Base-by-base conservation (phyloP, 2,888 invertebrate genomes). In the Cyaniris semiargus region DNA sequence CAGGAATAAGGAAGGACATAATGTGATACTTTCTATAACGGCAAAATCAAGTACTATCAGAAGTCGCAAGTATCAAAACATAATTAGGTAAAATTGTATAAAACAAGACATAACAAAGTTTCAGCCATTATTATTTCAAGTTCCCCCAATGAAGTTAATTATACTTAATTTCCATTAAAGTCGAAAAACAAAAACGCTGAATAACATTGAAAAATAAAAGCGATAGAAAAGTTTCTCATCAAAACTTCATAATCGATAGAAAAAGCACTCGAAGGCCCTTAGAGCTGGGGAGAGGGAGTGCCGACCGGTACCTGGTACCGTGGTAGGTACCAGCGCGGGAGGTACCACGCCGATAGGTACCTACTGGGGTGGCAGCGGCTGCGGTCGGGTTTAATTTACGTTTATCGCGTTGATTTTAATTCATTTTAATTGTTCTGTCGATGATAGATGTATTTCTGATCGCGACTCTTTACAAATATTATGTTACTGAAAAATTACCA, bases 221-320 rank as follows among this genome's bases (percentile, higher is more conserved):
- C 71, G 48, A 76, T 71, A 72, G 48, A 34, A 66, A 76, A 76
- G 71, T 71, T 76, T 21, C 34, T 71, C 71, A 76, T 76, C 71
- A 76, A 76, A 76, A 76, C 71, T 76, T 76, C 71, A 76, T 76
- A 76, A 76, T 76, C 76, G 71, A 76, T 76, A 76, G 70, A 66
- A 66, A 76, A 66, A 70, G 70, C 53, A 79, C 85, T 85, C 83
- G 80, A 81, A 80, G 79, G 70, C 80, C 79, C 80, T 80, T 77
- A 79, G 77, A 88, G 88, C 87, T 87, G 83, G 84, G 86, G 84
- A 81, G 84, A 87, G 87, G 88, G 87, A 56, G 91, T 82, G 83
- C 83, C 79, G 78, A 79, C 80, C 84, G 79, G 92, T 89, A 80
- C 91, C 92, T 81, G 90, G 88, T 84, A 85, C 87, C 86, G 77